Evolutionary conservation across 2,797 vertebrate species (phyloP), one percentile per base, ranked within the genome.

Genomic region (Sparus aurata): DNA sequence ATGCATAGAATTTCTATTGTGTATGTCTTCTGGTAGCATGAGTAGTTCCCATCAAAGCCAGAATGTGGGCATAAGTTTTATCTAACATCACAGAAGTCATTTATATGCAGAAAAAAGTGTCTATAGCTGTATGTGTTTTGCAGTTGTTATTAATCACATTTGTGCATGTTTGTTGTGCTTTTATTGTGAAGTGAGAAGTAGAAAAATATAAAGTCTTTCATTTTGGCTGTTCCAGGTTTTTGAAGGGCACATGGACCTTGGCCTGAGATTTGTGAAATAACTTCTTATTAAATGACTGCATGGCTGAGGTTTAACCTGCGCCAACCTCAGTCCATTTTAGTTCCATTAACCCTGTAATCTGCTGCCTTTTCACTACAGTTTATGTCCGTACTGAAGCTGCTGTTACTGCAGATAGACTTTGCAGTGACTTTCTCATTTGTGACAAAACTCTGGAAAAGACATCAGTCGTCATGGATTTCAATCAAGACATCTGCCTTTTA

Each of bases 401-500:
- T 71, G 5, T 34, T 30, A 0, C 73, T 52, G 17, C 52, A 46
- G 15, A 45, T 20, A 5, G 46, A 69, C 45, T 52, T 60, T 61
- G 59, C 65, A 70, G 63, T 46, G 63, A 69, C 85, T 82, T 81
- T 79, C 53, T 27, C 38, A 13, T 69, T 77, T 46, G 69, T 70
- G 88, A 91, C 87, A 82, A 83, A 86, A 82, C 54, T 92, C 73
- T 87, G 89, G 82, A 49, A 87, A 92, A 83, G 68, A 82, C 75
- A 92, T 75, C 85, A 88, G 6, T 60, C 83, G 17, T 82, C 83
- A 46, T 89, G 84, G 85, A 83, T 92, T 94, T 91, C 91, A 72
- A 67, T 91, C 91, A 88, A 80, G 89, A 89, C 94, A 94, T 95
- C 93, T 96, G 93, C 84, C 85, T 96, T 95, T 92, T 89, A 93